Evolutionary conservation across 2,888 invertebrate genomes (phyloP), one percentile per base, ranked within the genome.

Genomic region (Osmoderma eremita): DNA sequence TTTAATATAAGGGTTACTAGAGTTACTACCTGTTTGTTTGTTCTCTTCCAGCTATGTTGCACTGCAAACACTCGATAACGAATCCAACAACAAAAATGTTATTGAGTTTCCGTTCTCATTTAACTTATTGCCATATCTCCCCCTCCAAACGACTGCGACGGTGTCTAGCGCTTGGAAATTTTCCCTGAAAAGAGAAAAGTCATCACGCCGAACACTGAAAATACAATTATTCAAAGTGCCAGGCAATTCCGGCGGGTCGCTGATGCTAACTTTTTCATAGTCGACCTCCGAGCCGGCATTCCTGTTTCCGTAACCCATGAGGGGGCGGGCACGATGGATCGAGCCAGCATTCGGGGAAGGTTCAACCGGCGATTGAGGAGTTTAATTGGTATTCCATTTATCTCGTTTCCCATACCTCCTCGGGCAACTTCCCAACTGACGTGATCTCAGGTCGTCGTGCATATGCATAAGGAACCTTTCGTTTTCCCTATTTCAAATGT

Each of bases 181-280:
- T 61, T 61, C 58, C 42, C 30, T 30, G 45, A 22, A 48, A 64
- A 64, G 50, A 63, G 63, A 56, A 53, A 67, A 64, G 54, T 67
- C 64, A 67, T 67, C 63, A 61, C 58, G 45, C 64, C 45, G 65
- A 65, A 67, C 54, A 63, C 15, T 63, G 70, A 69, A 67, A 67
- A 69, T 67, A 72, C 72, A 70, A 74, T 74, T 74, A 74, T 74
- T 74, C 74, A 74, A 74, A 74, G 70, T 73, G 73, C 73, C 73
- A 73, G 70, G 69, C 71, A 72, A 67, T 64, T 63, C 49, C 63
- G 30, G 51, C 38, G 65, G 68, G 67, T 61, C 38, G 53, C 38
- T 45, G 36, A 42, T 61, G 24, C 30, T 53, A 67, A 70, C 69
- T 69, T 71, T 72, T 71, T 72, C 70, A 69, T 67, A 72, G 65